phyloP scores from a whole-genome alignment of 2,888 invertebrate species.

The Cerastis rubricosa region DNA sequence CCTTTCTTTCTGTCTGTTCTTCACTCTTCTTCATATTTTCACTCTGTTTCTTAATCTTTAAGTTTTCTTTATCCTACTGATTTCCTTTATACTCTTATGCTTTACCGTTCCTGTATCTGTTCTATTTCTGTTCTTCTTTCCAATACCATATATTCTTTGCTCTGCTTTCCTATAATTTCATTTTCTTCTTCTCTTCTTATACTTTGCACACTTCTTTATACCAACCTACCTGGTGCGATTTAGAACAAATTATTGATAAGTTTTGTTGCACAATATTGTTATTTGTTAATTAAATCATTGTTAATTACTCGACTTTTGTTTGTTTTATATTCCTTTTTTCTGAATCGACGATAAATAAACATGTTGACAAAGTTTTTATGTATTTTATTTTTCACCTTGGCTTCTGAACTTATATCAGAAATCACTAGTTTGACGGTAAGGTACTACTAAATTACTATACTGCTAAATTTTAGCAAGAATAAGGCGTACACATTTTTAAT shows the following conservation, averaged over 20 bases:
- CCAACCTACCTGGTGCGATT: constrained; percentile 81
- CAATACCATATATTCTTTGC: neutral
- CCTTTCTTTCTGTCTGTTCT: neutral
- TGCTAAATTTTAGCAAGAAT: neutral
- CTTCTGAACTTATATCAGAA: neutral
- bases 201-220: constrained; percentile 18
- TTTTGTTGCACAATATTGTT: constrained; percentile 73
- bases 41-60: neutral
- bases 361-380: constrained; percentile 23
- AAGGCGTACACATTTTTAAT: constrained; percentile 63
- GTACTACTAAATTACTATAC: neutral
- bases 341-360: constrained; percentile 42
- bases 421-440: neutral
- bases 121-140: constrained; percentile 11
- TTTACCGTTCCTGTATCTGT: neutral
- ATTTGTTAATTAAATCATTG: constrained; percentile 75
- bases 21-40: neutral
- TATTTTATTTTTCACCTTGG: constrained; percentile 26
- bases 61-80: neutral
- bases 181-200: neutral
- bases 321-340: constrained; percentile 64
- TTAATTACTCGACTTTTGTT: constrained; percentile 66
- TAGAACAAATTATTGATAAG: constrained; percentile 71
- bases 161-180: constrained; percentile 7
- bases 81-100: neutral